These are phyloP conservation scores for Amphiprion clarkii DNA, from an alignment of 2,797 vertebrate species.

Conservation along the genomic window DNA sequence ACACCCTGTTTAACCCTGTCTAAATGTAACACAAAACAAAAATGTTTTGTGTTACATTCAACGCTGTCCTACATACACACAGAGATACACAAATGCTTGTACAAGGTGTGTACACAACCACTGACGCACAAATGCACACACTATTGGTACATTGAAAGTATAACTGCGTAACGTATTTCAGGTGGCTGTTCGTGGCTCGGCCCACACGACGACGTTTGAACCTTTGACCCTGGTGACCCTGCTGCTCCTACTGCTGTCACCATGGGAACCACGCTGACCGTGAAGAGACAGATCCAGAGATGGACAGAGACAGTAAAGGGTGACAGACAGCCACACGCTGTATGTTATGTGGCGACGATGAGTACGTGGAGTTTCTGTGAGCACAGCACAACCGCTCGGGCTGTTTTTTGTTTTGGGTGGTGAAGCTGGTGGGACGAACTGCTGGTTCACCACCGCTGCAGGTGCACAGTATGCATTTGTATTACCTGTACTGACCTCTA, in stretches of 20 bases:
- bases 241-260: constrained; percentile 63
- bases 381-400: constrained; percentile 35
- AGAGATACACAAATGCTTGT: too few relatives aligned
- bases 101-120: too few relatives aligned
- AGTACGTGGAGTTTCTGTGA: constrained; percentile 29
- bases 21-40: too few relatives aligned
- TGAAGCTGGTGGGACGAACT: constrained; percentile 30
- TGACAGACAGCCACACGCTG: constrained; percentile 34
- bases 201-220: constrained; percentile 27
- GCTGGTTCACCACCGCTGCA: constrained; percentile 38
- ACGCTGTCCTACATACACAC: too few relatives aligned
- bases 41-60: too few relatives aligned
- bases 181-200: constrained; percentile 57
- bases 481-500: constrained; percentile 75
- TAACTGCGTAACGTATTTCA: constrained; percentile 9
- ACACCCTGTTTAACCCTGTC: too few relatives aligned
- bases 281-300: constrained; percentile 7
- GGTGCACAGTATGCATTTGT: constrained; percentile 52
- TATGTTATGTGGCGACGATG: constrained; percentile 20
- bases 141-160: neutral
- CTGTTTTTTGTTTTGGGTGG: constrained; percentile 26
- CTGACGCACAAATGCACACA: neutral
- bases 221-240: constrained; percentile 39
- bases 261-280: constrained; percentile 73
- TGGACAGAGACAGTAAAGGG: constrained; percentile 44